These are phyloP conservation scores for Parambassis ranga DNA, from an alignment of 2,797 vertebrate species.

Conservation along the genomic window DNA sequence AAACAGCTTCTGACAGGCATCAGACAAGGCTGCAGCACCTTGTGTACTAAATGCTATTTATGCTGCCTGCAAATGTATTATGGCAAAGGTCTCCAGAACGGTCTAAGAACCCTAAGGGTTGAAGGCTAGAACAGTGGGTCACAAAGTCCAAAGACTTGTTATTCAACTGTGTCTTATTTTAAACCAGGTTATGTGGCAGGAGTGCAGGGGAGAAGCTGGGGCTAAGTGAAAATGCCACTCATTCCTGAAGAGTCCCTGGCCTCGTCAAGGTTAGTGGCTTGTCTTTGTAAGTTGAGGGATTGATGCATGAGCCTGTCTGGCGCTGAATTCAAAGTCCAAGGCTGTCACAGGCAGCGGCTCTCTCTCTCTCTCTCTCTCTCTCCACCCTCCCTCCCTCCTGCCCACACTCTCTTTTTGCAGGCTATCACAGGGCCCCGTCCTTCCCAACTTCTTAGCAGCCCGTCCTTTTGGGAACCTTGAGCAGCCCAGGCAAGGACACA, in stretches of 20 bases:
- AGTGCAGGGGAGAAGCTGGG: slow-evolving; percentile 57
- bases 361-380: not conserved
- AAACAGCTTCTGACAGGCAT: slow-evolving; percentile 17
- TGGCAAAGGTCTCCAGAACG: slow-evolving; percentile 15
- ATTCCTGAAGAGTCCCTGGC: slow-evolving; percentile 79
- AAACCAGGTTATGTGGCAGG: slow-evolving; percentile 73
- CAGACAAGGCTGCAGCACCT: slow-evolving; percentile 6
- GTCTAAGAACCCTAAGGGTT: slow-evolving; percentile 53
- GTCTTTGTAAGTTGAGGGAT: slow-evolving; percentile 84
- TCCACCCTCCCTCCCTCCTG: not conserved
- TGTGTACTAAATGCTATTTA: slow-evolving; percentile 34
- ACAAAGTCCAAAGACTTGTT: slow-evolving; percentile 57
- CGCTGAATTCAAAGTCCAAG: slow-evolving; percentile 84
- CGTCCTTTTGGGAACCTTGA: slow-evolving; percentile 86
- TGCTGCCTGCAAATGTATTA: slow-evolving; percentile 2
- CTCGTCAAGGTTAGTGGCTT: slow-evolving; percentile 81
- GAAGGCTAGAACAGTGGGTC: slow-evolving; percentile 53
- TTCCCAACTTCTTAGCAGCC: slow-evolving; percentile 82
- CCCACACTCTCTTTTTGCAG: slow-evolving; percentile 61
- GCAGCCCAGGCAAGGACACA: slow-evolving; percentile 81
- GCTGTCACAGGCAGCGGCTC: slow-evolving; percentile 72
- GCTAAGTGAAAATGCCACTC: slow-evolving; percentile 83
- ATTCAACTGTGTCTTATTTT: slow-evolving; percentile 76
- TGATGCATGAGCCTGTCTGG: slow-evolving; percentile 85
- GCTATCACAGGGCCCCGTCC: slow-evolving; percentile 79